Conservation (phyloP, 2,888 invertebrate genomes). For the Ormyrus rosae region DNA sequence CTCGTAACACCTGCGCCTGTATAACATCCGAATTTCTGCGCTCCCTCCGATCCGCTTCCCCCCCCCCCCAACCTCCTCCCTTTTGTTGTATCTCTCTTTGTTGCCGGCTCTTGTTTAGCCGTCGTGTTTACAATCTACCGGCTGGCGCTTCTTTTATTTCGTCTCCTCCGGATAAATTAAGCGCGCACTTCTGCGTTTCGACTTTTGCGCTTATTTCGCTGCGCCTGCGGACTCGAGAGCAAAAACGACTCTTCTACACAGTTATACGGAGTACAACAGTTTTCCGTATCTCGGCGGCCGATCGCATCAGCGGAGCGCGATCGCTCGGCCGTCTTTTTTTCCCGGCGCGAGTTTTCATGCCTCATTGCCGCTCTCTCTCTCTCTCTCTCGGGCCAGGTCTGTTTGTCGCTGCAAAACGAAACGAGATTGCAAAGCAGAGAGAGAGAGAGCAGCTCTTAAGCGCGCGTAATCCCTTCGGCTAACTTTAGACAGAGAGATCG, state of each 20-base stretch:
- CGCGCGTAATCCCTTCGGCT: conserved; percentile 64
- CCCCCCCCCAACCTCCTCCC: neutral
- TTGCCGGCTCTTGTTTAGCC: conserved; percentile 10
- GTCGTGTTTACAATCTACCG: conserved; percentile 7
- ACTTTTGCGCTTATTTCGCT: no score
- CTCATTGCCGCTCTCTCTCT: neutral
- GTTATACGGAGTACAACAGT: no score
- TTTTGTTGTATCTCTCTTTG: neutral
- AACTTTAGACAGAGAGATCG: conserved; percentile 69
- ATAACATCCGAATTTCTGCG: conserved; percentile 67
- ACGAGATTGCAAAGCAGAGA: conserved; percentile 20
- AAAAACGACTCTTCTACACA: no score
- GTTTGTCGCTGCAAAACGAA: conserved; percentile 32
- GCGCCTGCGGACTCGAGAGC: no score
- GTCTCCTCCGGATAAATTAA: no score
- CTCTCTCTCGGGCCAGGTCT: neutral
- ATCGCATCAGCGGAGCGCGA: no score
- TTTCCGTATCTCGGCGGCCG: no score
- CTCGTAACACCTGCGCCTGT: conserved; percentile 70
- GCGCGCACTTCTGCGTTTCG: no score
- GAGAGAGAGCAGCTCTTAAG: conserved; percentile 15
- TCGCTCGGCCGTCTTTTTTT: neutral
- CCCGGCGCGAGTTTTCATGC: neutral
- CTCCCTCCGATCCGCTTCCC: conserved; percentile 50
- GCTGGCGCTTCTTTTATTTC: no score